phyloP scores from a whole-genome alignment of 2,113 vertebrate genomes.

The Dromaius novaehollandiae region DNA sequence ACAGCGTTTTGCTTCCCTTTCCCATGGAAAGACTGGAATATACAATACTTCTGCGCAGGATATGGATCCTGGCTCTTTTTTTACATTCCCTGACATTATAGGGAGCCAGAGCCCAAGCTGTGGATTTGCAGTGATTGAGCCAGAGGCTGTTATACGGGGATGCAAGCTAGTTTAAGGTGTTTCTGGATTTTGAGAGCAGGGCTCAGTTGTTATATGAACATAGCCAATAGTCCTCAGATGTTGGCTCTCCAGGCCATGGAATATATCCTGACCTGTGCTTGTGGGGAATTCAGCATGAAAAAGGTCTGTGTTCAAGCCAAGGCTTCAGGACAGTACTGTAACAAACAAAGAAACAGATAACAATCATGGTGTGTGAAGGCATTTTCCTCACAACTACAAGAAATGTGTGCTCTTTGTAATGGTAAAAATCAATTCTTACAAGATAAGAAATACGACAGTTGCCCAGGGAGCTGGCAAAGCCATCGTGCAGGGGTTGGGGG shows the following conservation, averaged over 20 bases:
- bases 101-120: background rate
- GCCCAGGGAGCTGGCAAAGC: background rate
- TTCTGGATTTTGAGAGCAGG: background rate
- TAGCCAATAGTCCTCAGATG: background rate
- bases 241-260: background rate
- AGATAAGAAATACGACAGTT: background rate
- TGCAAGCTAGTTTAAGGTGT: background rate
- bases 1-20: background rate
- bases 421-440: background rate
- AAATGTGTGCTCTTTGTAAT: background rate
- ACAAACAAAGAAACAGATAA: background rate
- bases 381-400: background rate
- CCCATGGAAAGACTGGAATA: background rate
- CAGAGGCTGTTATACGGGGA: background rate
- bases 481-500: accelerated
- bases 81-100: accelerated
- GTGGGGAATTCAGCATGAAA: background rate
- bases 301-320: background rate
- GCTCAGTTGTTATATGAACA: background rate
- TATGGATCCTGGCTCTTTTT: background rate
- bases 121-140: background rate
- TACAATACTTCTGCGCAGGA: background rate
- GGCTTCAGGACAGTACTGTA: background rate
- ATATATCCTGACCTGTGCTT: background rate
- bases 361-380: accelerated